Percentiles rank a stretch among this genome's conserved stretches.
Conservation (phyloP, 2,113 vertebrate genomes). For the Galemys pyrenaicus region DNA sequence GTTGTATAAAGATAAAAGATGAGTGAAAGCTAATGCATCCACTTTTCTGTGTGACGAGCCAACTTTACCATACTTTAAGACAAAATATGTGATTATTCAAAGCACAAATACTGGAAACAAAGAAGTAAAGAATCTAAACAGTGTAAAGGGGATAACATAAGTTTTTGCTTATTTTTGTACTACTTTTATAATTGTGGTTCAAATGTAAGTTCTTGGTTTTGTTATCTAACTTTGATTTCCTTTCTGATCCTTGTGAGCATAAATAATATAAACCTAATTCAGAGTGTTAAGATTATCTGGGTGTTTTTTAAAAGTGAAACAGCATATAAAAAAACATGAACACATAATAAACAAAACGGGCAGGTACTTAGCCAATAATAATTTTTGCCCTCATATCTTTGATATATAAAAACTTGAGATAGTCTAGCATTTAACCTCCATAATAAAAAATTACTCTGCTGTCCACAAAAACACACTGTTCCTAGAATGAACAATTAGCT, state of each 20-base stretch:
- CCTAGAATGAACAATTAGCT: background rate
- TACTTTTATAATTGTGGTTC: background rate
- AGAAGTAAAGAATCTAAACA: background rate
- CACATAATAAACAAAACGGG: background rate
- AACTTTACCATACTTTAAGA: conserved; percentile 13
- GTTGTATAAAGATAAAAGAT: background rate
- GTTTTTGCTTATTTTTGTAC: background rate
- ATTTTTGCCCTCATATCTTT: background rate
- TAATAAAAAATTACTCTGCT: background rate
- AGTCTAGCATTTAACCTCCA: background rate
- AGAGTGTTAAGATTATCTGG: background rate
- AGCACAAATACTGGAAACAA: background rate
- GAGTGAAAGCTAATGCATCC: background rate
- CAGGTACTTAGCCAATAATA: conserved; percentile 51
- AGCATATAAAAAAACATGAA: background rate
- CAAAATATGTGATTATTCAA: background rate
- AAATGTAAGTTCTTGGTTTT: background rate
- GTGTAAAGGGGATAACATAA: background rate
- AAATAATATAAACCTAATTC: background rate
- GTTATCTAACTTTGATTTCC: background rate
- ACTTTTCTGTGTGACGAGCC: background rate
- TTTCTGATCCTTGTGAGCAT: background rate
- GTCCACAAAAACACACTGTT: background rate
- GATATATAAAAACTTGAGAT: background rate
- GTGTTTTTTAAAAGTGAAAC: conserved; percentile 17